These are phyloP conservation scores for Valencia hispanica DNA, from an alignment of 2,797 vertebrate genomes.

Conservation along the genomic window DNA sequence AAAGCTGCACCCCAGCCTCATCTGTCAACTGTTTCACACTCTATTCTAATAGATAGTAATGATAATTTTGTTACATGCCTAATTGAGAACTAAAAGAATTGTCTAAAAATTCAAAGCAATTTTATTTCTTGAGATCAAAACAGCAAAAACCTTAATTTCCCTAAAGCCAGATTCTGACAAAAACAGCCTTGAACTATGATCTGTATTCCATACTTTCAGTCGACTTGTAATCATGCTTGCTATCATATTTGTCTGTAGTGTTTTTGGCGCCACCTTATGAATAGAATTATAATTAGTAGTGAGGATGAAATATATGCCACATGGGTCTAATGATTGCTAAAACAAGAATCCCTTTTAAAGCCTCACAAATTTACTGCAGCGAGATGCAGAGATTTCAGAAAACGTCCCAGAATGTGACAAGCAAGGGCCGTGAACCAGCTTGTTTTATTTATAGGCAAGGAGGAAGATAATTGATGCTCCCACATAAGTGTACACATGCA, in stretches of 20 bases:
- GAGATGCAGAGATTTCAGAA: conserved; percentile 1
- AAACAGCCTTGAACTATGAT: not conserved
- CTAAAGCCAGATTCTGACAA: not conserved
- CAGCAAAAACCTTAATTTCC: not conserved
- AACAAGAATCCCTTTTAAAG: conserved; percentile 9
- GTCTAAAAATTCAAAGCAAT: not conserved
- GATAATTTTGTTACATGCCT: not conserved
- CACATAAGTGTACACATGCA: not conserved
- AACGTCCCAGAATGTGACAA: not conserved
- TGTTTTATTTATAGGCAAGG: not conserved
- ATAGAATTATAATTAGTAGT: not conserved
- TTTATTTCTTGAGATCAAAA: not conserved
- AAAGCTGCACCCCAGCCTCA: not conserved
- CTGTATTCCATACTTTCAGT: conserved; percentile 5
- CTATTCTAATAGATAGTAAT: not conserved
- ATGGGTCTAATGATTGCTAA: not conserved
- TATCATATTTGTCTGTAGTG: not conserved
- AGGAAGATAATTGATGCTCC: not conserved
- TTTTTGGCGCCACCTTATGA: conserved; percentile 8
- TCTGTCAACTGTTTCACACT: not conserved
- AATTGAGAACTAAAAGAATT: not conserved
- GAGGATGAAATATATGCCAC: conserved; percentile 1
- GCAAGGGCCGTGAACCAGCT: not conserved
- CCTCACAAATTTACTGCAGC: not conserved
- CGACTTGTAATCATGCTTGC: not conserved